phyloP scores from a whole-genome alignment of 2,113 vertebrate species.

The Polypterus bichir region DNA sequence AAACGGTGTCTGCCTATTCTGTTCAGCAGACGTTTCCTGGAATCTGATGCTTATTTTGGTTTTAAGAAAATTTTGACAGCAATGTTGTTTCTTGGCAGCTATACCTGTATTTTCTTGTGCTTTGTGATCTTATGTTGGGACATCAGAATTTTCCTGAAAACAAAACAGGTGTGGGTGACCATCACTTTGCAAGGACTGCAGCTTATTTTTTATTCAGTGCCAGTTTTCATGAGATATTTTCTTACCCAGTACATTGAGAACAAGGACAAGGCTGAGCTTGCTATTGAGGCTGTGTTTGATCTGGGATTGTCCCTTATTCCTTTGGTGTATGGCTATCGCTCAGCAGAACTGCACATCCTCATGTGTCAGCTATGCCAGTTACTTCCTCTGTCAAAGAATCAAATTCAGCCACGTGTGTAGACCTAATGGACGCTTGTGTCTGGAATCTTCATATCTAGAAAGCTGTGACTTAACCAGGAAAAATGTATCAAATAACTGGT shows the following conservation, averaged over 20 bases:
- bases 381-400: no score
- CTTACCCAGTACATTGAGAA: slow-evolving; percentile 18
- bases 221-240: slow-evolving; percentile 17
- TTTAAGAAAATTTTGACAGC: slow-evolving; percentile 2
- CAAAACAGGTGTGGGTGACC: slow-evolving; percentile 15
- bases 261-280: slow-evolving; percentile 17
- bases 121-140: slow-evolving; percentile 25
- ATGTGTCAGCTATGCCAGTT: background rate
- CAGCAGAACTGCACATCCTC: slow-evolving; percentile 18
- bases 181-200: slow-evolving; percentile 20
- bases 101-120: slow-evolving; percentile 18
- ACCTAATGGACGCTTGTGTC: no score
- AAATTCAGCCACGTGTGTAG: no score
- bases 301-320: slow-evolving; percentile 23
- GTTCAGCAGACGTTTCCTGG: slow-evolving; percentile 4
- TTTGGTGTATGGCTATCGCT: slow-evolving; percentile 28
- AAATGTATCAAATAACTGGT: background rate
- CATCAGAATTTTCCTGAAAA: slow-evolving; percentile 10
- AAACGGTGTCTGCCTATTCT: slow-evolving; percentile 16
- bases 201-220: slow-evolving; percentile 20
- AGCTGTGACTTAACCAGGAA: no score
- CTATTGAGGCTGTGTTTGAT: slow-evolving; percentile 15
- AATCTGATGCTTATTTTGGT: background rate
- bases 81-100: slow-evolving; percentile 17
- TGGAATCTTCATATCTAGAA: no score